Percentiles rank a stretch among this genome's conserved stretches.
phyloP scores from a whole-genome alignment of 2,113 vertebrate genomes.

The Corythornis vintsioides region DNA sequence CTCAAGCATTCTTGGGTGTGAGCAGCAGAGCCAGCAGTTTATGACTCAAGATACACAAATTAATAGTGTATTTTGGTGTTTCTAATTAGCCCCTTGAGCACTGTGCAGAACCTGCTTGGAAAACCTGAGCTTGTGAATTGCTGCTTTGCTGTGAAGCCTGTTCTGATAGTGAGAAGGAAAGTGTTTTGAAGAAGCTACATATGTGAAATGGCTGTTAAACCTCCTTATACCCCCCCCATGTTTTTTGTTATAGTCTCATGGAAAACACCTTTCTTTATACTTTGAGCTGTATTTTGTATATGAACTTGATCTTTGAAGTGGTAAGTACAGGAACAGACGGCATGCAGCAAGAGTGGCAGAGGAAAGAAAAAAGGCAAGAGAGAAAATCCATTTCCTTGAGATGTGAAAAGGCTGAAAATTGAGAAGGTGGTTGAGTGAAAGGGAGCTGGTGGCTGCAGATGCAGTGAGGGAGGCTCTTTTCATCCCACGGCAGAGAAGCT shows the following conservation, averaged over 20 bases:
- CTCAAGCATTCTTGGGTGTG: neutral
- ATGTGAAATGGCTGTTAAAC: neutral
- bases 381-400: neutral
- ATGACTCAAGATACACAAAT: neutral
- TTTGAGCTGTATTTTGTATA: neutral
- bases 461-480: neutral
- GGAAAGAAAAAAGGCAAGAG: neutral
- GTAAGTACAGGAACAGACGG: neutral
- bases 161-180: neutral
- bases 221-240: neutral
- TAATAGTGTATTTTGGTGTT: neutral
- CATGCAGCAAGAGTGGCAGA: neutral
- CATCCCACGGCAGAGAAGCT: neutral
- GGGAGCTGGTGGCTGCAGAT: neutral
- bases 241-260: neutral
- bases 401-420: neutral
- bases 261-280: neutral
- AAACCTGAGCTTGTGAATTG: neutral
- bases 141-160: neutral
- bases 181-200: neutral
- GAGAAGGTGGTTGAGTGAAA: neutral
- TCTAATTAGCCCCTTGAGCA: conserved; percentile 25
- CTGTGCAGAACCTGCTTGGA: neutral
- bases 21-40: conserved; percentile 1
- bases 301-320: neutral